Evolutionary conservation across 2,888 invertebrate species (phyloP).

Genomic region (Amiota minor): DNA sequence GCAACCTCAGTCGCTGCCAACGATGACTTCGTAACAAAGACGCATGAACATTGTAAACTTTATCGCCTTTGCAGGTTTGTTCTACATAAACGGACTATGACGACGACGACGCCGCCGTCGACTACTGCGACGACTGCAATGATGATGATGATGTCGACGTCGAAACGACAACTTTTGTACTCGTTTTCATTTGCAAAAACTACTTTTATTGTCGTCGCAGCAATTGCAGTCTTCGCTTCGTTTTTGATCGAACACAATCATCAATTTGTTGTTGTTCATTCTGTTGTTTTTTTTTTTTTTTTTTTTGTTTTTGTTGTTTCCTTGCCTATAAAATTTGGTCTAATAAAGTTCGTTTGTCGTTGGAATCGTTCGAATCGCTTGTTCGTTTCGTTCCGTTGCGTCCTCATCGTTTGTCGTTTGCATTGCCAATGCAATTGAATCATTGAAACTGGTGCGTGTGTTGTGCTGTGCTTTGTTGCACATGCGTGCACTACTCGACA

Average conservation of each 20-base stretch:
- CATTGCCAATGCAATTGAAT: too few species aligned
- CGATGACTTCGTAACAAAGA: background rate
- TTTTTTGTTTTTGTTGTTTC: slow-evolving; percentile 42
- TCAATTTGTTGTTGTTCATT: slow-evolving; percentile 51
- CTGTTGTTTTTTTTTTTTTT: slow-evolving; percentile 32
- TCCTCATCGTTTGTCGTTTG: too few species aligned
- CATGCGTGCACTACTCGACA: slow-evolving; percentile 52
- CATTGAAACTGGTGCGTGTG: background rate
- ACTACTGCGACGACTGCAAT: slow-evolving; percentile 31
- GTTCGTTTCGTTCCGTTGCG: too few species aligned
- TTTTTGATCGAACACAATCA: slow-evolving; percentile 44
- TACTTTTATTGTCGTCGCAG: background rate
- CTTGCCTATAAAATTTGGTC: slow-evolving; percentile 61
- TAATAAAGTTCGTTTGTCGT: slow-evolving; percentile 57
- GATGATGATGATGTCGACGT: slow-evolving; percentile 45
- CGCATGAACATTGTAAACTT: background rate
- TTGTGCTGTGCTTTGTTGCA: slow-evolving; percentile 43
- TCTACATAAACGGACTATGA: background rate
- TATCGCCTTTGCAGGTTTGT: slow-evolving; percentile 11
- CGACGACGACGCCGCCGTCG: slow-evolving; percentile 31
- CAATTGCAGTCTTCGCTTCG: background rate
- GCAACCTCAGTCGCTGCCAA: background rate
- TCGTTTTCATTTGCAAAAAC: slow-evolving; percentile 13
- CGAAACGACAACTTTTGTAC: slow-evolving; percentile 27
- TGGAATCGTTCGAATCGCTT: background rate